phyloP scores from a whole-genome alignment of 1,140 invertebrate species.

The Brachionus rubens region DNA sequence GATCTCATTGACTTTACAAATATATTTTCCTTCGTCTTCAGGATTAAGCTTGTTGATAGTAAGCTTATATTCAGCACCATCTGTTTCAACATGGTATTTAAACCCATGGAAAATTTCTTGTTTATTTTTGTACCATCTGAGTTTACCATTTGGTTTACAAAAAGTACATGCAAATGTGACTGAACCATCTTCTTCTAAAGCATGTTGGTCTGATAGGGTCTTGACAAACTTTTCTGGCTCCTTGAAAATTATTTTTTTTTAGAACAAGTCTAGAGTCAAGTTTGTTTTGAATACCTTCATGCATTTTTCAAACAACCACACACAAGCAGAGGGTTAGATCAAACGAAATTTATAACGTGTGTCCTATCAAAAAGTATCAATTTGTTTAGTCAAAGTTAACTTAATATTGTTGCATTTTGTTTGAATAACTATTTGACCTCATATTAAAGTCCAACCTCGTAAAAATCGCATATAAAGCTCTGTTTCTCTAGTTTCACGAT shows the following conservation, averaged over 20 bases:
- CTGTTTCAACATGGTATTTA: constrained; percentile 73
- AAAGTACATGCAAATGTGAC: constrained; percentile 60
- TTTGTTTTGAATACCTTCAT: neutral
- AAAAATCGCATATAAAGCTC: too few relatives aligned
- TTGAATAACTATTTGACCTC: too few relatives aligned
- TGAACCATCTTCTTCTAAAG: constrained; percentile 72
- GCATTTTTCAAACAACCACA: neutral
- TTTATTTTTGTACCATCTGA: constrained; percentile 63
- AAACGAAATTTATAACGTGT: neutral
- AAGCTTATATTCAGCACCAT: constrained; percentile 28
- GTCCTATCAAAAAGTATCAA: neutral
- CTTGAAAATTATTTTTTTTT: constrained; percentile 62
- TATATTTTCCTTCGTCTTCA: constrained; percentile 94
- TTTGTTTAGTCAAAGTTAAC: too few relatives aligned
- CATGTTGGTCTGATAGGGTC: constrained; percentile 85
- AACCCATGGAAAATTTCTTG: constrained; percentile 65
- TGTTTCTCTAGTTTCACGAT: too few relatives aligned
- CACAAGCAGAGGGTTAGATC: neutral
- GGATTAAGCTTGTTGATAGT: constrained; percentile 81
- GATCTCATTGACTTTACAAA: constrained; percentile 86
- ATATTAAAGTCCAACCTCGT: too few relatives aligned
- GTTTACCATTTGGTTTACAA: constrained; percentile 61
- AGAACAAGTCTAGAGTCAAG: neutral
- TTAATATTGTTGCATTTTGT: too few relatives aligned
- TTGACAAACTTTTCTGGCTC: constrained; percentile 91